Evolutionary conservation across 2,888 invertebrate species (phyloP).

Genomic region (Diarsia mendica): DNA sequence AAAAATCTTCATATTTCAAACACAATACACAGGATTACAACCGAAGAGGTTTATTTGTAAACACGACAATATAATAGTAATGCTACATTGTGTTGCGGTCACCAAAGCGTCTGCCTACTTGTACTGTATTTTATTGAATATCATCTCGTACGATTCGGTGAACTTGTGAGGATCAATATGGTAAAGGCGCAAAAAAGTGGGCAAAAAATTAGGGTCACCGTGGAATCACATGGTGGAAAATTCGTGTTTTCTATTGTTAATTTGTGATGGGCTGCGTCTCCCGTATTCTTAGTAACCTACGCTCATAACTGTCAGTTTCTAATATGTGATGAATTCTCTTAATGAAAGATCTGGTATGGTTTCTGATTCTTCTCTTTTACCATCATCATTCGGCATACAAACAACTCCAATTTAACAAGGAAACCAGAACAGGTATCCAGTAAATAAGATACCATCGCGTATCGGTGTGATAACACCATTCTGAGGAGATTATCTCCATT

Average conservation of each 20-base stretch:
- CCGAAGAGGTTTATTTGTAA: conserved; percentile 90
- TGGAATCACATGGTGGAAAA: conserved; percentile 58
- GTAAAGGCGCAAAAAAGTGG: conserved; percentile 71
- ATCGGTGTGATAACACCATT: conserved; percentile 64
- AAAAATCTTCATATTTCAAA: conserved; percentile 85
- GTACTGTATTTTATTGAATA: conserved; percentile 86
- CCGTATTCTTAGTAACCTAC: not conserved
- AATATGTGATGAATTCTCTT: not conserved
- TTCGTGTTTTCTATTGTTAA: conserved; percentile 42
- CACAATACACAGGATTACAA: conserved; percentile 87
- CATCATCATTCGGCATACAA: not conserved
- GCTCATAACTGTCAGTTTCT: conserved; percentile 13
- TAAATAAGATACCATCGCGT: conserved; percentile 61
- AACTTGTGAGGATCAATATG: conserved; percentile 78
- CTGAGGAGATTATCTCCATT: conserved; percentile 69
- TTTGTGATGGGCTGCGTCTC: conserved; percentile 3
- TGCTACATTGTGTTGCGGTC: conserved; percentile 81
- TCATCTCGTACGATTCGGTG: conserved; percentile 86
- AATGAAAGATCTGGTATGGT: not conserved
- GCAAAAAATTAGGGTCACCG: conserved; percentile 65
- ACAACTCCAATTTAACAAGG: not conserved
- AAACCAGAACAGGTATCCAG: conserved; percentile 15
- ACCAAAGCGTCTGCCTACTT: conserved; percentile 79
- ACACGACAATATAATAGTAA: conserved; percentile 83
- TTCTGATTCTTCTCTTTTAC: not conserved